Evolutionary conservation across 2,888 invertebrate genomes (phyloP).

Genomic region (Cataglyphis albicans): DNA sequence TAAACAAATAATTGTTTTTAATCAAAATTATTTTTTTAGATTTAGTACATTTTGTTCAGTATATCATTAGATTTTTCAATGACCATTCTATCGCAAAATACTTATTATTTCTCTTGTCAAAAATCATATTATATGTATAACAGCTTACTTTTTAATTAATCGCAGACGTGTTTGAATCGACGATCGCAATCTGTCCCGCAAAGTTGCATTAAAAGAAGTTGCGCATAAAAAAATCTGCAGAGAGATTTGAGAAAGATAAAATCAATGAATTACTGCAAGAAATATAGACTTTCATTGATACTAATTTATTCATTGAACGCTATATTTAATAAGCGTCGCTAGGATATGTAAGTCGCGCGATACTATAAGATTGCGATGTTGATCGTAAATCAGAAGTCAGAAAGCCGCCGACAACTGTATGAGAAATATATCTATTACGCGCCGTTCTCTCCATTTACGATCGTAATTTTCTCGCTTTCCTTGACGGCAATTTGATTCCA

Average conservation of each 20-base stretch:
- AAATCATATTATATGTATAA: slow-evolving; percentile 1
- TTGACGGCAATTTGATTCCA: slow-evolving; percentile 68
- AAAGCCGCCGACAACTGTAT: not conserved
- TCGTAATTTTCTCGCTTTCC: slow-evolving; percentile 60
- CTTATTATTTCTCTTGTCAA: slow-evolving; percentile 51
- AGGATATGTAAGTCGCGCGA: not conserved
- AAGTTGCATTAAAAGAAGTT: not conserved
- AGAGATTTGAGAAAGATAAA: not conserved
- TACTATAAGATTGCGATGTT: not conserved
- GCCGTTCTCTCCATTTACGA: slow-evolving; percentile 42
- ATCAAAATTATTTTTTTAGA: too few relatives aligned
- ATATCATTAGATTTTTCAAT: slow-evolving; percentile 33
- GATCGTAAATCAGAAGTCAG: slow-evolving; percentile 19
- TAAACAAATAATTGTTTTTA: too few relatives aligned
- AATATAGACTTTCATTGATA: not conserved
- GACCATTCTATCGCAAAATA: slow-evolving; percentile 27
- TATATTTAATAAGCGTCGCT: not conserved
- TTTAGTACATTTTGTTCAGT: too few relatives aligned
- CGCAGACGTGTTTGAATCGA: not conserved
- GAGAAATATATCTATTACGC: slow-evolving; percentile 30
- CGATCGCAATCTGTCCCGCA: not conserved
- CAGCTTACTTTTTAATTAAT: not conserved
- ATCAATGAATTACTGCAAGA: not conserved
- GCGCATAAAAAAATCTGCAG: not conserved
- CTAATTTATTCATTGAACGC: not conserved